Base-by-base conservation (phyloP, 2,113 vertebrate species). In the Varanus komodoensis region DNA sequence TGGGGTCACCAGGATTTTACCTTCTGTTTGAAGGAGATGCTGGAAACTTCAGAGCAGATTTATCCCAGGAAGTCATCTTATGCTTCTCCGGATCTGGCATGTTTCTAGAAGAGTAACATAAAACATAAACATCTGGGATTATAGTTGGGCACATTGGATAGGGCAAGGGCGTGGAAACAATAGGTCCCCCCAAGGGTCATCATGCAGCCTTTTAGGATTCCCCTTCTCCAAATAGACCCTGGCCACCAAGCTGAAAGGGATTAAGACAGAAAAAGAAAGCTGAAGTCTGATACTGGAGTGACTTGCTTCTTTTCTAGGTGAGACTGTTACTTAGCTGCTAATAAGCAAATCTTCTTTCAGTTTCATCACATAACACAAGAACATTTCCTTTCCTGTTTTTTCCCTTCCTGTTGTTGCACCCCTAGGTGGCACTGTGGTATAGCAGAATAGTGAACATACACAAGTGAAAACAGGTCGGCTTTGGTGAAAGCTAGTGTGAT, bases 21-120 rank as follows among this genome's bases (percentile, higher is more conserved):
- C 96, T 96, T n/a, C 92, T 80, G 2, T 90, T 91, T 0, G 1
- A 80, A 87, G 95, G 29, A 80, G 14, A 38, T 3, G 6, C 0
- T 0, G 82, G 1, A n/a, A 38, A 87, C 84, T 78, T 89, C 64
- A 83, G 8, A 6, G 32, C 1, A 27, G 0, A 4, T 9, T 84
- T 91, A 34, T 94, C 84, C 92, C 95, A 88, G 0, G 87, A 81
- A 68, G 77, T 83, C 0, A 1, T 8, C 61, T 94, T 90, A 34
- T 86, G 9, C 67, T 90, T 92, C 23, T 94, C 91, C 79, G 89
- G 32, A n/a, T 21, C 81, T 57, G 71, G 4, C n/a, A 50, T 92
- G 48, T 64, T 91, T 38, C 95, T 96, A 32, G 79, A 8, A 86
- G 82, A 78, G 74, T 12, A 61, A 48, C 93, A 84, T 80, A 2